A percentile compares a stretch with the other conserved stretches of the same genome.
Evolutionary conservation across 2,888 invertebrate species (phyloP).

Genomic region (Drosophila austrosaltans): DNA sequence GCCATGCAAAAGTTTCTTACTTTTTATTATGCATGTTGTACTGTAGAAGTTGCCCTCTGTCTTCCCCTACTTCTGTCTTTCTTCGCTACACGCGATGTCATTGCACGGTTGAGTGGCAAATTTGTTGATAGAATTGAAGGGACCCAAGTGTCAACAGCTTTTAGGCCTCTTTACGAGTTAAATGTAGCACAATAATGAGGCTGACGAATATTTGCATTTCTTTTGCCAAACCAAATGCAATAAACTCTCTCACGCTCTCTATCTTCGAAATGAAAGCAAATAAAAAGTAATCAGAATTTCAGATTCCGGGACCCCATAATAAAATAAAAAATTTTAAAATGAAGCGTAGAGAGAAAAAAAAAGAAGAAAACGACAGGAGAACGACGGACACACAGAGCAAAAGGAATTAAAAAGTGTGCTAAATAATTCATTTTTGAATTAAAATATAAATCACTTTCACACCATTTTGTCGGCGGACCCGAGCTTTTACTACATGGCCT

Average conservation of each 20-base stretch:
- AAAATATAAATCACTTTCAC: conserved; percentile 81
- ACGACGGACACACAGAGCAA: conserved; percentile 42
- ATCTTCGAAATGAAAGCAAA: conserved; percentile 59
- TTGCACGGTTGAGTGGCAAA: conserved; percentile 52
- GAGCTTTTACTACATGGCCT: conserved; percentile 39
- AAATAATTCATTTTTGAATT: conserved; percentile 81
- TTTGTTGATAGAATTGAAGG: conserved; percentile 32
- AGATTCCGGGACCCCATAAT: conserved; percentile 61
- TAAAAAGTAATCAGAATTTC: conserved; percentile 78
- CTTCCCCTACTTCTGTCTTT: background rate
- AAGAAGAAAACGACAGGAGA: conserved; percentile 21
- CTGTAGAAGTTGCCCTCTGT: conserved; percentile 27
- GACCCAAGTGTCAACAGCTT: conserved; percentile 60
- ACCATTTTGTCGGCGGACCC: conserved; percentile 69
- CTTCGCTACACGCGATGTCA: conserved; percentile 33
- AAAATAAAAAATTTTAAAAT: conserved; percentile 38
- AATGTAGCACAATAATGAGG: conserved; percentile 78
- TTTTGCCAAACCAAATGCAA: conserved; percentile 66
- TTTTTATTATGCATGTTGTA: conserved; percentile 41
- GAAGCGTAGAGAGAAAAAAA: background rate
- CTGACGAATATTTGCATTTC: conserved; percentile 69
- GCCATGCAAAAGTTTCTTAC: conserved; percentile 4
- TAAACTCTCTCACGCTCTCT: conserved; percentile 54
- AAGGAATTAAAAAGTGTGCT: conserved; percentile 78
- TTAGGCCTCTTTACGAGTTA: conserved; percentile 62